Evolutionary conservation across 1,140 invertebrate genomes (phyloP).

Genomic region (Globodera rostochiensis): DNA sequence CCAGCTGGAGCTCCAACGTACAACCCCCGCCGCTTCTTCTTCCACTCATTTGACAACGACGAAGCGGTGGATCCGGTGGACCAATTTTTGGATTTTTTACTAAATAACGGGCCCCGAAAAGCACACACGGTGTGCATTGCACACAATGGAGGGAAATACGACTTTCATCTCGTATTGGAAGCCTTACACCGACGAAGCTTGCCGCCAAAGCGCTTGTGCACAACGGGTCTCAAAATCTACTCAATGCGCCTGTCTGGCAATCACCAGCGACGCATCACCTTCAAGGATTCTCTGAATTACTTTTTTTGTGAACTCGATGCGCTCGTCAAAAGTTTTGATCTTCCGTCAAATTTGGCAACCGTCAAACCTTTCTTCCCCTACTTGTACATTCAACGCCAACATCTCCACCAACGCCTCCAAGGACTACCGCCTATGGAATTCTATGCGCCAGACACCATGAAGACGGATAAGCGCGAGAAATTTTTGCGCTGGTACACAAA

Average conservation of each 20-base stretch:
- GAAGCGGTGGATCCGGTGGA: conserved; percentile 4
- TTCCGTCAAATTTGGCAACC: neutral
- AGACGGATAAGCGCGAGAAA: neutral
- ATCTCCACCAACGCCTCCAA: neutral
- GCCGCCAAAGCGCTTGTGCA: conserved; percentile 4
- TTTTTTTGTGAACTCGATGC: conserved; percentile 26
- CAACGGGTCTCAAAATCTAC: conserved; percentile 23
- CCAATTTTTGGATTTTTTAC: conserved; percentile 24
- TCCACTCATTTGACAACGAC: conserved; percentile 5
- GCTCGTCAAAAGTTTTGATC: conserved; percentile 13
- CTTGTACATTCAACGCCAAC: conserved; percentile 2
- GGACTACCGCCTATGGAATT: neutral
- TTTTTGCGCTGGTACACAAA: neutral
- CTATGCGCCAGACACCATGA: neutral
- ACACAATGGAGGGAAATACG: conserved; percentile 22
- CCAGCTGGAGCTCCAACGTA: neutral
- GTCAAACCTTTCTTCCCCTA: conserved; percentile 22
- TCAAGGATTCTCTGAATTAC: conserved; percentile 21
- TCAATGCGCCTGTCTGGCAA: neutral
- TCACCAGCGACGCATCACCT: neutral
- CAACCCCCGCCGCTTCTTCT: conserved; percentile 15
- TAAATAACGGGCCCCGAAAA: neutral
- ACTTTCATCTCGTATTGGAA: conserved; percentile 23
- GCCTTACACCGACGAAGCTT: neutral
- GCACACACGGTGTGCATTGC: neutral